Percentiles rank a stretch among this genome's conserved stretches.
phyloP scores from a whole-genome alignment of 2,888 invertebrate species.

The Baccha elongata region DNA sequence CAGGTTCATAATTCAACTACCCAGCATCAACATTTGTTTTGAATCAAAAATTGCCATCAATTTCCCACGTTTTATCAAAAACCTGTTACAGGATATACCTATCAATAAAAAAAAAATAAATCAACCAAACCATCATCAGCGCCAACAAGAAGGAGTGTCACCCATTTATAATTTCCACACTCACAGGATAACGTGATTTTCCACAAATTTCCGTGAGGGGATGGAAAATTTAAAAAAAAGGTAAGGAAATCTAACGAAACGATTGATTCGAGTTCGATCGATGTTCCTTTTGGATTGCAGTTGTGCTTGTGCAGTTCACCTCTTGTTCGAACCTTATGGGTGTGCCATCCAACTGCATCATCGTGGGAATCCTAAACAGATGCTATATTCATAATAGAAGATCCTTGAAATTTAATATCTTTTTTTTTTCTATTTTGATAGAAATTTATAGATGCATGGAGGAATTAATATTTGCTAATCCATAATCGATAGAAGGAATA shows the following conservation, averaged over 20 bases:
- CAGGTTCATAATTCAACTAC: constrained; percentile 51
- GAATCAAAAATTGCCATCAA: constrained; percentile 24
- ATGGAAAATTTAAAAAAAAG: constrained; percentile 18
- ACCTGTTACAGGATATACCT: constrained; percentile 70
- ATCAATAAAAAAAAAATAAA: constrained; percentile 33
- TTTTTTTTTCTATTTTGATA: constrained; percentile 37
- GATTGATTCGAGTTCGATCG: constrained; percentile 65
- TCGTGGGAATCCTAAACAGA: constrained; percentile 67
- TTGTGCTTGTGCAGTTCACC: neutral
- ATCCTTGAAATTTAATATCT: constrained; percentile 66
- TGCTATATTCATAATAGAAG: constrained; percentile 19
- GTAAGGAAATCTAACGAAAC: constrained; percentile 29
- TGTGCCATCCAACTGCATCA: constrained; percentile 28
- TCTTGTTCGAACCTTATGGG: constrained; percentile 52
- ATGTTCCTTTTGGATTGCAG: constrained; percentile 9
- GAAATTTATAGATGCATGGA: constrained; percentile 32
- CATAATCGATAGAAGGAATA: constrained; percentile 65
- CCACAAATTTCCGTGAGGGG: constrained; percentile 25
- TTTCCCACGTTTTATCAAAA: constrained; percentile 68
- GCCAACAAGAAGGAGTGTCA: constrained; percentile 58
- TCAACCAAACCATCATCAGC: neutral
- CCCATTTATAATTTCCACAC: constrained; percentile 60
- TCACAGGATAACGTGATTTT: constrained; percentile 59
- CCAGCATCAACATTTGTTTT: constrained; percentile 12
- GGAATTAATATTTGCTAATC: constrained; percentile 68